phyloP scores from a whole-genome alignment of 2,888 invertebrate species.

The Schizaphis graminum region DNA sequence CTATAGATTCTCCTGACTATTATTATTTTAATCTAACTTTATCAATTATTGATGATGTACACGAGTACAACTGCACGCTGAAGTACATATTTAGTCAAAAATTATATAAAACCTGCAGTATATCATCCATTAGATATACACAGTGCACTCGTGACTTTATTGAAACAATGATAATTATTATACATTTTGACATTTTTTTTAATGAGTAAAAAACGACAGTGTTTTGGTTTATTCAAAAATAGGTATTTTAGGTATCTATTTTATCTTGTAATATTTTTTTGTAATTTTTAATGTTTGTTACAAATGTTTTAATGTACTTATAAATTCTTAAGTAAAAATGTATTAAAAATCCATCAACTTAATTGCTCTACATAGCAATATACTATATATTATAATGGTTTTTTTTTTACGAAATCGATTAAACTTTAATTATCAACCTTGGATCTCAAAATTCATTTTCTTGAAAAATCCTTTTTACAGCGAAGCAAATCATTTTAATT shows the following conservation, averaged over 20 bases:
- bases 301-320: neutral
- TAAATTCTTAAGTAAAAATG: neutral
- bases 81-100: neutral
- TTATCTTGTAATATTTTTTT: neutral
- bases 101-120: neutral
- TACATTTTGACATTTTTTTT: neutral
- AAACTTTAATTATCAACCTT: neutral
- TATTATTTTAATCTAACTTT: too few relatives aligned
- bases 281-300: neutral
- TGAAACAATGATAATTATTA: neutral
- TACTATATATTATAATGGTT: neutral
- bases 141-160: neutral
- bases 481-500: conserved; percentile 13
- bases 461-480: neutral
- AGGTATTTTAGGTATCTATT: neutral
- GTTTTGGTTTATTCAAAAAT: neutral
- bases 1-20: too few relatives aligned
- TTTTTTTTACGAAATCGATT: neutral
- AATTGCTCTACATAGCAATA: neutral
- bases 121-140: neutral
- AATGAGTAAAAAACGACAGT: neutral
- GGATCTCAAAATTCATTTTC: neutral
- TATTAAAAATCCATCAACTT: neutral
- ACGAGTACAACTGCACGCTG: neutral
- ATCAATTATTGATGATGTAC: neutral